These are phyloP conservation scores for Rhinella marina DNA, from an alignment of 2,797 vertebrate genomes.

Conservation along the genomic window DNA sequence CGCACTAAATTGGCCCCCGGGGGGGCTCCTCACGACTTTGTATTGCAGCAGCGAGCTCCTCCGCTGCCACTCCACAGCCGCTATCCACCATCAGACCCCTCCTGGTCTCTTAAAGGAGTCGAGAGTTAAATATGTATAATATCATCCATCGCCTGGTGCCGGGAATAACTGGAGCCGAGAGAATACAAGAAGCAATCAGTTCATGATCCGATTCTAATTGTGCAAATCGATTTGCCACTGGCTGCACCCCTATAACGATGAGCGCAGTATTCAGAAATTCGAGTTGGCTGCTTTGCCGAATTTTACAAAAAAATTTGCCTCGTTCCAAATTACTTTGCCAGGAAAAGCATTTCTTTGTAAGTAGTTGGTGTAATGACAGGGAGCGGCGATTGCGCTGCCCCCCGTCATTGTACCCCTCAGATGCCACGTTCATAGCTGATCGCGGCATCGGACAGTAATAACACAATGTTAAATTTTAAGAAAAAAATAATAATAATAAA, in stretches of 20 bases:
- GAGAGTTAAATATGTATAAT: neutral
- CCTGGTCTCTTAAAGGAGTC: conserved; percentile 28
- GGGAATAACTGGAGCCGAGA: neutral
- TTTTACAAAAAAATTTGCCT: too few species aligned
- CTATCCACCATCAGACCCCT: neutral
- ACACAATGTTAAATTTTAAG: too few species aligned
- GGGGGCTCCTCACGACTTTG: conserved; percentile 19
- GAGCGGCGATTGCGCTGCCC: too few species aligned
- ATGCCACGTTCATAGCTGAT: too few species aligned
- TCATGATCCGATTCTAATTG: neutral
- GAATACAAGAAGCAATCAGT: neutral
- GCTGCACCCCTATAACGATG: neutral
- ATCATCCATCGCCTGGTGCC: neutral
- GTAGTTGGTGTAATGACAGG: too few species aligned
- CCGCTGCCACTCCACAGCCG: neutral
- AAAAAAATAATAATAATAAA: too few species aligned
- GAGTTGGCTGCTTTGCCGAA: too few species aligned
- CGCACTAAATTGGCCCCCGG: conserved; percentile 46
- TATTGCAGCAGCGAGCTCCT: conserved; percentile 23
- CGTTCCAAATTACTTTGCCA: too few species aligned
- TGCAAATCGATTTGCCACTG: neutral
- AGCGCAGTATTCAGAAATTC: too few species aligned
- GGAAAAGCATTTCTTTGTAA: too few species aligned
- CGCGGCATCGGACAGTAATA: too few species aligned
- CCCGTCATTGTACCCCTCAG: too few species aligned